Conservation (phyloP, 2,888 invertebrate genomes). For the Cancer borealis region DNA sequence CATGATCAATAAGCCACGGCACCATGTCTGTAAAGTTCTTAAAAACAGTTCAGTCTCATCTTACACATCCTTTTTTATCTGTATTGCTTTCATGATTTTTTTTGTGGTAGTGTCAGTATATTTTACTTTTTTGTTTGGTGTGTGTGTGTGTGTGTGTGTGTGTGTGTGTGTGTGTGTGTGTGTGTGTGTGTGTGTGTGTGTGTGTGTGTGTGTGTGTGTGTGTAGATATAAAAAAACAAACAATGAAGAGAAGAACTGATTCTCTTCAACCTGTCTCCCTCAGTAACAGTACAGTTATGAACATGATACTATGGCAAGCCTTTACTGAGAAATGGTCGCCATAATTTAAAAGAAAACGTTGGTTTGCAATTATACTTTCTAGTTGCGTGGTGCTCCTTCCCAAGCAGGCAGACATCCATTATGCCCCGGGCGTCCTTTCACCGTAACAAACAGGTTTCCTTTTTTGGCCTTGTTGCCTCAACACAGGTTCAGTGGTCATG, state of each 20-base stretch:
- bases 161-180: too few relatives aligned
- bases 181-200: too few relatives aligned
- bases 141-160: too few relatives aligned
- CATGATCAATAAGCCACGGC: too few relatives aligned
- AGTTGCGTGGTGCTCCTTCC: not conserved
- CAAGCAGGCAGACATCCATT: not conserved
- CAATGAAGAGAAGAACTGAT: not conserved
- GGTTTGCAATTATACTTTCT: slow-evolving; percentile 21
- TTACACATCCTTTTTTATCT: too few relatives aligned
- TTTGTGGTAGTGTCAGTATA: too few relatives aligned
- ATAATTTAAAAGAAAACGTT: not conserved
- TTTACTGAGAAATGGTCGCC: not conserved
- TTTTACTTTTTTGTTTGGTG: too few relatives aligned
- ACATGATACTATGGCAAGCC: not conserved
- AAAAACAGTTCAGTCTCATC: too few relatives aligned
- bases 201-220: too few relatives aligned
- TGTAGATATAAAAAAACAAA: not conserved
- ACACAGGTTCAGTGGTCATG: slow-evolving; percentile 3
- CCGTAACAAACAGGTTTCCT: slow-evolving; percentile 40
- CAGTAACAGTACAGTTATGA: not conserved
- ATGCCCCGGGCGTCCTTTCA: not conserved
- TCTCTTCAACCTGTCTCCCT: not conserved
- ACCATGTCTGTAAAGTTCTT: too few relatives aligned
- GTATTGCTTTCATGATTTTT: too few relatives aligned
- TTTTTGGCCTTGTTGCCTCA: slow-evolving; percentile 23